Conservation (phyloP, 1,140 invertebrate species). For the Aphaenogaster ashmeadi region DNA sequence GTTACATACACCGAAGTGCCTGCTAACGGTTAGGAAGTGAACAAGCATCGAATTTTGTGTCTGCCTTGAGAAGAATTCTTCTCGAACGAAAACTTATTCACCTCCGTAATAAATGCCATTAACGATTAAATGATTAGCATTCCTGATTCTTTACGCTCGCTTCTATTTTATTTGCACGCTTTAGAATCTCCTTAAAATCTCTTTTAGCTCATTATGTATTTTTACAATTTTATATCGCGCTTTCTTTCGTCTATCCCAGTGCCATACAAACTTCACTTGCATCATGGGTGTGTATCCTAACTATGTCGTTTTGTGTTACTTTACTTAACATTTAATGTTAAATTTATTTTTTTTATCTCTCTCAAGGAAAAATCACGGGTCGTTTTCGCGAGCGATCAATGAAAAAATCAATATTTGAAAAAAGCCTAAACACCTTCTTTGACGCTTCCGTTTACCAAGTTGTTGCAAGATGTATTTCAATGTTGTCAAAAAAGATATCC, state of each 20-base stretch:
- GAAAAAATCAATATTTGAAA: constrained; percentile 53
- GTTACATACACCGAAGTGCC: constrained; percentile 66
- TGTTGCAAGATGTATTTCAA: constrained; percentile 31
- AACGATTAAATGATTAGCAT: constrained; percentile 73
- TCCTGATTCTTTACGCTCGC: constrained; percentile 80
- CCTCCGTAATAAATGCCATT: constrained; percentile 70
- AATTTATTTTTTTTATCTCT: constrained; percentile 8
- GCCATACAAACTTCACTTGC: constrained; percentile 79
- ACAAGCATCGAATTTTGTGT: constrained; percentile 75
- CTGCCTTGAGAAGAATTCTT: constrained; percentile 57
- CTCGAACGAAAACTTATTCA: constrained; percentile 71
- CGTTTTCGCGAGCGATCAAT: constrained; percentile 75
- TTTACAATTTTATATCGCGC: constrained; percentile 74
- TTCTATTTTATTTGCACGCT: constrained; percentile 56
- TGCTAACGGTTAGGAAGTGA: constrained; percentile 71
- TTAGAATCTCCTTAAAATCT: constrained; percentile 50
- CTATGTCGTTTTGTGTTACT: constrained; percentile 23
- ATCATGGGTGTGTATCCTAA: constrained; percentile 76
- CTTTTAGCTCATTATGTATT: constrained; percentile 58
- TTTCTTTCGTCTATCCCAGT: constrained; percentile 78
- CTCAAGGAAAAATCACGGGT: constrained; percentile 54
- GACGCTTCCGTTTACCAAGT: constrained; percentile 58
- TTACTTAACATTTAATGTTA: constrained; percentile 15
- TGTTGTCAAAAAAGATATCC: constrained; percentile 30
- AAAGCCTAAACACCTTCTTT: constrained; percentile 48